Conservation (phyloP, 2,113 vertebrate genomes). For the Sylvilagus bachmani region DNA sequence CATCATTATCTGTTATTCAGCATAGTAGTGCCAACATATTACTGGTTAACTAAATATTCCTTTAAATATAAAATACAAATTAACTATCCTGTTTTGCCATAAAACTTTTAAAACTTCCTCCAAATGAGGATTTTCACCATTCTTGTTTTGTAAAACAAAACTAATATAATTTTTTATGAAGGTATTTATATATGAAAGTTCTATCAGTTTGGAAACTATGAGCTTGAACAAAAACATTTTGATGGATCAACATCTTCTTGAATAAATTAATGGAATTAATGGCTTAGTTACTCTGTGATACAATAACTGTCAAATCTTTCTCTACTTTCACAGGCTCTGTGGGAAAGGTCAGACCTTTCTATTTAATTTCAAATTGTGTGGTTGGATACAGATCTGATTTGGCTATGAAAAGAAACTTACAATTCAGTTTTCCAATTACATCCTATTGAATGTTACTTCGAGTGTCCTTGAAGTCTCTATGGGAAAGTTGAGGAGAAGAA, state of each 20-base stretch:
- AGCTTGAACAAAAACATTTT: not conserved
- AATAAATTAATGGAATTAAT: not conserved
- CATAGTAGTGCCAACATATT: conserved; percentile 13
- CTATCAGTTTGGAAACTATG: conserved; percentile 12
- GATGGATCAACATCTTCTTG: not conserved
- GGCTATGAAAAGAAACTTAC: not conserved
- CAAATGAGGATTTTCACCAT: not conserved
- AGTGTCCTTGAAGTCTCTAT: not conserved
- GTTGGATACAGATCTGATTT: conserved; percentile 46
- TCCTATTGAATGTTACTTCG: conserved; percentile 8
- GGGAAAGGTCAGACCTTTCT: not conserved
- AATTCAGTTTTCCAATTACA: conserved; percentile 34
- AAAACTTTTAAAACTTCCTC: conserved; percentile 36
- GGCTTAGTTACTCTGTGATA: not conserved
- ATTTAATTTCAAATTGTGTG: conserved; percentile 33
- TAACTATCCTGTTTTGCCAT: not conserved
- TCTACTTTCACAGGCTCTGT: not conserved
- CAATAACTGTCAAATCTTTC: conserved; percentile 5
- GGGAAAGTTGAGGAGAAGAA: conserved; percentile 2
- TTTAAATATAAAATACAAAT: conserved; percentile 20
- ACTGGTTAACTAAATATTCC: not conserved
- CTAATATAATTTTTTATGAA: not conserved
- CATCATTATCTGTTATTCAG: not conserved
- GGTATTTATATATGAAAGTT: conserved; percentile 11
- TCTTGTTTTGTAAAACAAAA: conserved; percentile 5